These are phyloP conservation scores for Calonectris borealis DNA, from an alignment of 2,113 vertebrate species.

Conservation along the genomic window DNA sequence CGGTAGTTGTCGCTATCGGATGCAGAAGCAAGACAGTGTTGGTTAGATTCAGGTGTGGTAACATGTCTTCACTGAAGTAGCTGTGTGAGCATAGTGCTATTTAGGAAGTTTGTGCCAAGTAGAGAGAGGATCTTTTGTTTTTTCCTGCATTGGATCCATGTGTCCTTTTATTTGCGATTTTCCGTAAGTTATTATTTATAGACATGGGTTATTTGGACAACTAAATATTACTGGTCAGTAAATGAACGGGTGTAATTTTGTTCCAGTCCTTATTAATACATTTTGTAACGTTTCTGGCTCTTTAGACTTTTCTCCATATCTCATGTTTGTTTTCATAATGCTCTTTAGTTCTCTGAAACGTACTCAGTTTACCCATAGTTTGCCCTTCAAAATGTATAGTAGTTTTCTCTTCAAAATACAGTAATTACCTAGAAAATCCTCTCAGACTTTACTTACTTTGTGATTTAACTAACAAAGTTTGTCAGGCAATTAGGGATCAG, in stretches of 20 bases:
- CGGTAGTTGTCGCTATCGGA: rapidly evolving
- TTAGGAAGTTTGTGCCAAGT: background rate
- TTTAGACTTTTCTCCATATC: background rate
- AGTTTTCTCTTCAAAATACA: background rate
- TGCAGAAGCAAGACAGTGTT: background rate
- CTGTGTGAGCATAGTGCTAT: rapidly evolving
- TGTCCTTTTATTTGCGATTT: background rate
- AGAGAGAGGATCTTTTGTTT: background rate
- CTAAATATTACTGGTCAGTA: background rate
- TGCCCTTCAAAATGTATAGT: background rate
- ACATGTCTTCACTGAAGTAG: background rate
- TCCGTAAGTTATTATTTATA: rapidly evolving
- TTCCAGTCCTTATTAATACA: background rate
- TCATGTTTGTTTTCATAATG: background rate
- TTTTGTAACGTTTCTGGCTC: background rate
- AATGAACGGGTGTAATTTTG: rapidly evolving
- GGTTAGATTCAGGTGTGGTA: too few species aligned
- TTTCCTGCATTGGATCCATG: rapidly evolving
- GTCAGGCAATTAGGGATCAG: too few species aligned
- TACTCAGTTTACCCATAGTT: background rate
- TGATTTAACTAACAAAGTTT: rapidly evolving
- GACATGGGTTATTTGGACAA: rapidly evolving
- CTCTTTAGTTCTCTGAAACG: background rate
- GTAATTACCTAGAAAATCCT: background rate
- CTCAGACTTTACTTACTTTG: background rate